Conservation (phyloP, 2,113 vertebrate genomes). For the Vulpes ferrilata region DNA sequence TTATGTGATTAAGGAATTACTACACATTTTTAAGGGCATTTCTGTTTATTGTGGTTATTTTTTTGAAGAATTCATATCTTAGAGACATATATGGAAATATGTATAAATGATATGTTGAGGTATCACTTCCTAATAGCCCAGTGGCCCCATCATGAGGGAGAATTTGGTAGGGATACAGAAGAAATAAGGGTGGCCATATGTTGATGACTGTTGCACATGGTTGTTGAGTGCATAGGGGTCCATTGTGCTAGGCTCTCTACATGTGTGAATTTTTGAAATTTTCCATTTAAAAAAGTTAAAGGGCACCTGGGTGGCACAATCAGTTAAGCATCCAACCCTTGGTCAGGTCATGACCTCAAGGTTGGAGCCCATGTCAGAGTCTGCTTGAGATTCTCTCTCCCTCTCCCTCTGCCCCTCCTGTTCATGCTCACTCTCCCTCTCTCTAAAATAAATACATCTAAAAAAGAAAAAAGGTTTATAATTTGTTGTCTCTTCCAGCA, state of each 20-base stretch:
- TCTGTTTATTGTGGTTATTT: neutral
- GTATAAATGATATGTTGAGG: neutral
- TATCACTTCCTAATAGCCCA: neutral
- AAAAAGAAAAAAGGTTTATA: neutral
- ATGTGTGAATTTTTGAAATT: conserved; percentile 10
- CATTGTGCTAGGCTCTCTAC: neutral
- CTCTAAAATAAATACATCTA: neutral
- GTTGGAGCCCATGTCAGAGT: neutral
- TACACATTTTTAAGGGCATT: neutral
- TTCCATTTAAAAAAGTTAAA: neutral
- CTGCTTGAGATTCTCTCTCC: neutral
- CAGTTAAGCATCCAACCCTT: neutral
- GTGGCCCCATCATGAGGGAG: neutral
- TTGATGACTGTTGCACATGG: neutral
- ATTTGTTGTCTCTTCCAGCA: neutral
- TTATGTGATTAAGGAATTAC: conserved; percentile 5
- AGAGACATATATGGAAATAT: conserved; percentile 31
- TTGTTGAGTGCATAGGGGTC: neutral
- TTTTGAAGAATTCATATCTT: neutral
- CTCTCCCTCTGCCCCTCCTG: neutral
- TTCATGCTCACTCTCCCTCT: neutral
- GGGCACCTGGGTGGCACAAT: neutral
- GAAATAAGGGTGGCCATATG: neutral
- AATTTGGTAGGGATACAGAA: neutral
- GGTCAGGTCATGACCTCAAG: neutral